These are phyloP conservation scores for Lanius ludovicianus DNA, from an alignment of 2,113 vertebrate genomes.

Conservation along the genomic window DNA sequence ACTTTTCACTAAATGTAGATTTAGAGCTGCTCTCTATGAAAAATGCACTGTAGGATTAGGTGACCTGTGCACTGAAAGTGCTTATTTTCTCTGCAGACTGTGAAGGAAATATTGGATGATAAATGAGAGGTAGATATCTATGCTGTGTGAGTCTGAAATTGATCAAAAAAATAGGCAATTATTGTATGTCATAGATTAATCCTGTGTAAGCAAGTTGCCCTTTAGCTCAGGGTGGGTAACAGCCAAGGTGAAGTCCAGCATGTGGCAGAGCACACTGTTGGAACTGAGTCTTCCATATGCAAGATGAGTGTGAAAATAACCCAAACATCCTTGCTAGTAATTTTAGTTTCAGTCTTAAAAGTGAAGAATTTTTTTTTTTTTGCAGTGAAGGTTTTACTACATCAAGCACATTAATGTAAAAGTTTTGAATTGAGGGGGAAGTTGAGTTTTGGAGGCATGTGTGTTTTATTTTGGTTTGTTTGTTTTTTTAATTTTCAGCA, in stretches of 20 bases:
- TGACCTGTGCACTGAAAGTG: neutral
- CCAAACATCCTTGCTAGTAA: neutral
- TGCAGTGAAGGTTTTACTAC: neutral
- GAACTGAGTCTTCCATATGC: neutral
- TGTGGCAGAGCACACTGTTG: neutral
- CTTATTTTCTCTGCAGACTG: neutral
- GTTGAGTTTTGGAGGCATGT: rapidly evolving
- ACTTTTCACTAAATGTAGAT: neutral
- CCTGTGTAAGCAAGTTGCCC: neutral
- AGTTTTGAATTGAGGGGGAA: neutral
- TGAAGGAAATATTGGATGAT: neutral
- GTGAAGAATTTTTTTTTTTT: neutral
- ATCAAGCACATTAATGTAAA: neutral
- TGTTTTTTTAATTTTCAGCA: neutral
- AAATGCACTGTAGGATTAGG: neutral
- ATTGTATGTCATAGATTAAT: neutral
- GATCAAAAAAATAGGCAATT: neutral
- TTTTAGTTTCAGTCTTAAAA: neutral
- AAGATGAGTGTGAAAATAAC: neutral
- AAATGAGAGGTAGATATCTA: neutral
- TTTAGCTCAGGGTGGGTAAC: neutral
- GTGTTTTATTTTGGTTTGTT: neutral
- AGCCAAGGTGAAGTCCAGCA: neutral
- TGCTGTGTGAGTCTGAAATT: neutral
- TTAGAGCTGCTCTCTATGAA: neutral